phyloP scores from a whole-genome alignment of 1,140 invertebrate genomes.

The Pachyrhynchus sulphureomaculatus region DNA sequence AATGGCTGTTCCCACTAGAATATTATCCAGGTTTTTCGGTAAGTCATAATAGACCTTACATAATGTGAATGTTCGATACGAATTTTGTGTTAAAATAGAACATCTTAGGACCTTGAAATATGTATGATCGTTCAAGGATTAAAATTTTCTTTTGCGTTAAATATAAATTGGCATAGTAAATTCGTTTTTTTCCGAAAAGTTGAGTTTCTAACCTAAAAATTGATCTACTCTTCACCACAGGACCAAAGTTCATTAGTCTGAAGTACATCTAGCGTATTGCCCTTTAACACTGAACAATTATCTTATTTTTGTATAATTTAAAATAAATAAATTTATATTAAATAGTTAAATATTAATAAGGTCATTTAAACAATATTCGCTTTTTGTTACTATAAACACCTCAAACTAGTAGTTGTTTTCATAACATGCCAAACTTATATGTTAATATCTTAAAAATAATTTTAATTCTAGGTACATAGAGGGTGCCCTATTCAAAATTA shows the following conservation, averaged over 20 bases:
- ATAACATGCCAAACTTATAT: no score
- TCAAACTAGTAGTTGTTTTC: no score
- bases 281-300: slow-evolving; percentile 2
- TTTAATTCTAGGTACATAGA: no score
- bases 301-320: background rate
- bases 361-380: no score
- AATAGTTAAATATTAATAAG: no score
- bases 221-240: background rate
- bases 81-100: slow-evolving; percentile 23
- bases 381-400: no score
- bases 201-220: slow-evolving; percentile 7
- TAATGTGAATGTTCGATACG: slow-evolving; percentile 11
- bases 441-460: no score
- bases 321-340: no score
- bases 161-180: background rate
- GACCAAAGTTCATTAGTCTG: slow-evolving; percentile 8
- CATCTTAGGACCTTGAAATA: slow-evolving; percentile 14
- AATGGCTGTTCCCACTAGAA: slow-evolving; percentile 22
- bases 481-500: no score
- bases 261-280: background rate
- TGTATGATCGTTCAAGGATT: background rate
- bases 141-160: background rate
- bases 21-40: slow-evolving; percentile 21
- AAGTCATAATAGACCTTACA: slow-evolving; percentile 17
- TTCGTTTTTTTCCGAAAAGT: background rate